Conservation (phyloP, 2,113 vertebrate genomes). For the Apus apus region DNA sequence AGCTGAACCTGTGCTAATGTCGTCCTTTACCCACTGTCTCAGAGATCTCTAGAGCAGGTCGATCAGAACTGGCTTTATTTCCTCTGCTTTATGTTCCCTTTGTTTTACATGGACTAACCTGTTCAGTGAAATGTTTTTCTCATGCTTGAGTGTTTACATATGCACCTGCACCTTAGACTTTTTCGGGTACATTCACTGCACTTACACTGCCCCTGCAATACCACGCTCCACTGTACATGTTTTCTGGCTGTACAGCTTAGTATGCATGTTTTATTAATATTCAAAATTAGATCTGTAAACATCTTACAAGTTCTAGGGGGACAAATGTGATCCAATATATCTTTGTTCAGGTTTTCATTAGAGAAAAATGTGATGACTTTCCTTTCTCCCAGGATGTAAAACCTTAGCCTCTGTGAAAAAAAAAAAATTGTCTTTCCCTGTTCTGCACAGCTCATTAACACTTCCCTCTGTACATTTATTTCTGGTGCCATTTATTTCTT, state of each 20-base stretch:
- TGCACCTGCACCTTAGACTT: neutral
- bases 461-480: conserved; percentile 44
- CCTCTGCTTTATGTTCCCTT: neutral
- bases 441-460: conserved; percentile 61
- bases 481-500: conserved; percentile 67
- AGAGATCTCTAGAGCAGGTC: neutral
- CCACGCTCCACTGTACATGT: neutral
- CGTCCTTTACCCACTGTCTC: neutral
- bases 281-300: conserved; percentile 17
- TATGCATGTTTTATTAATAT: conserved; percentile 30
- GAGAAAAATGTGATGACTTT: neutral
- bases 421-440: conserved; percentile 32
- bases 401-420: conserved; percentile 2
- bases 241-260: neutral
- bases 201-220: neutral
- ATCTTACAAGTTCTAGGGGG: neutral
- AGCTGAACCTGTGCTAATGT: neutral
- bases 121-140: neutral
- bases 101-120: neutral
- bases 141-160: neutral
- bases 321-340: neutral
- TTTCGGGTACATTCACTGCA: neutral
- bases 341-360: conserved; percentile 41
- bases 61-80: neutral
- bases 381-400: neutral